These are phyloP conservation scores for Marmota monax DNA, from an alignment of 2,113 vertebrate genomes.

Conservation along the genomic window DNA sequence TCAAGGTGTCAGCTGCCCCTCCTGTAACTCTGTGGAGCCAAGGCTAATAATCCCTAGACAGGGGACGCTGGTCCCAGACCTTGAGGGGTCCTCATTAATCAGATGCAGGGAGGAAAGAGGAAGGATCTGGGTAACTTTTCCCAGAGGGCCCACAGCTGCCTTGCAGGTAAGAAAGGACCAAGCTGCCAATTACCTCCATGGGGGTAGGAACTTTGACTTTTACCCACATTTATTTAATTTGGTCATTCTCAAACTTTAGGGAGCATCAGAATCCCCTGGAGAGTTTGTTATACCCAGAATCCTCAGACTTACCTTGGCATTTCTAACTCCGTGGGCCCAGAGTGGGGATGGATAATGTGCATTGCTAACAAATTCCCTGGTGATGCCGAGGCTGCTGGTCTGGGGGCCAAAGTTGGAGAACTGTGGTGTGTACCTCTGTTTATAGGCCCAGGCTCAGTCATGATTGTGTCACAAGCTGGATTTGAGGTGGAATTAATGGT, in stretches of 20 bases:
- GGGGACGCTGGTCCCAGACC: neutral
- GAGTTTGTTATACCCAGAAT: neutral
- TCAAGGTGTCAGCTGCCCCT: neutral
- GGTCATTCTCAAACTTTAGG: neutral
- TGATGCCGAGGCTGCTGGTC: neutral
- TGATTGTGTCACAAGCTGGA: neutral
- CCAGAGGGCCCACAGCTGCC: neutral
- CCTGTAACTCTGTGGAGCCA: neutral
- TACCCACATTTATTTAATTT: neutral
- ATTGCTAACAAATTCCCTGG: neutral
- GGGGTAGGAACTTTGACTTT: neutral
- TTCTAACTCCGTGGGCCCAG: neutral
- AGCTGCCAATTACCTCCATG: neutral
- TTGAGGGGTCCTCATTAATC: neutral
- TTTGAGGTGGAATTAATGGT: neutral
- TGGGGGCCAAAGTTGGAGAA: neutral
- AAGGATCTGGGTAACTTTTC: neutral
- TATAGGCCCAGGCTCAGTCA: rapidly evolving
- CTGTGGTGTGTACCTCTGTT: neutral
- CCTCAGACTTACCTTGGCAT: neutral
- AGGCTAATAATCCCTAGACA: neutral
- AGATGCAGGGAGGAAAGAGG: neutral
- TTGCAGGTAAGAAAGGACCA: neutral
- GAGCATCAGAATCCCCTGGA: neutral
- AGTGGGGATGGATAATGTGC: neutral